phyloP scores from a whole-genome alignment of 2,888 invertebrate genomes.

The Tridacna crocea region DNA sequence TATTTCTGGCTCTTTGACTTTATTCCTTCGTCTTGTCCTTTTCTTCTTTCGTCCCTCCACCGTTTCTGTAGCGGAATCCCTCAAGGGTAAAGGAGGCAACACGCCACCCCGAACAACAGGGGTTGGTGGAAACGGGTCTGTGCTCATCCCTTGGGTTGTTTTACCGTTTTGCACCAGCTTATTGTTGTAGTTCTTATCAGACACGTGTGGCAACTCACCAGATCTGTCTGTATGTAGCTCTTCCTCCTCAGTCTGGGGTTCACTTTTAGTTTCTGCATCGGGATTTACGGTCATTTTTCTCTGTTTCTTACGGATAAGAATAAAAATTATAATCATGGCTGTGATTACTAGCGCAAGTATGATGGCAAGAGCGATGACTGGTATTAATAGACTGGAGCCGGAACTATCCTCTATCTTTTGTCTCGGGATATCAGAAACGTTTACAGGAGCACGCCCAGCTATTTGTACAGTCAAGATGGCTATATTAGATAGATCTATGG shows the following conservation, averaged over 20 bases:
- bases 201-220: slow-evolving; percentile 31
- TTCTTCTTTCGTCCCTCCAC: slow-evolving; percentile 53
- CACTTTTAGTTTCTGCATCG: slow-evolving; percentile 44
- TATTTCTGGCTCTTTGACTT: slow-evolving; percentile 67
- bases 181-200: slow-evolving; percentile 27
- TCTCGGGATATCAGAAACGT: slow-evolving; percentile 30
- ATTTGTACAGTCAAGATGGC: slow-evolving; percentile 51
- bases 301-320: slow-evolving; percentile 40
- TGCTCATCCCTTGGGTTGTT: slow-evolving; percentile 37
- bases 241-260: slow-evolving; percentile 64
- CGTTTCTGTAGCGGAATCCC: slow-evolving; percentile 56
- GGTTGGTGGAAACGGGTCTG: slow-evolving; percentile 30
- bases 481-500: slow-evolving; percentile 37
- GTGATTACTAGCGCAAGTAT: slow-evolving; percentile 46
- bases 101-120: slow-evolving; percentile 28
- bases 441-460: slow-evolving; percentile 35
- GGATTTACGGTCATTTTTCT: slow-evolving; percentile 44
- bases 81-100: slow-evolving; percentile 61
- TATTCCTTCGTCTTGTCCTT: slow-evolving; percentile 60
- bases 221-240: slow-evolving; percentile 51
- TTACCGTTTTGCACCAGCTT: slow-evolving; percentile 44
- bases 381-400: slow-evolving; percentile 39
- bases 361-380: slow-evolving; percentile 55
- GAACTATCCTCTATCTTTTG: background rate
- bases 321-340: slow-evolving; percentile 40